A percentile compares a stretch with the other conserved stretches of the same genome.
Conservation (phyloP, 1,140 invertebrate genomes). For the Hylyphantes graminicola region DNA sequence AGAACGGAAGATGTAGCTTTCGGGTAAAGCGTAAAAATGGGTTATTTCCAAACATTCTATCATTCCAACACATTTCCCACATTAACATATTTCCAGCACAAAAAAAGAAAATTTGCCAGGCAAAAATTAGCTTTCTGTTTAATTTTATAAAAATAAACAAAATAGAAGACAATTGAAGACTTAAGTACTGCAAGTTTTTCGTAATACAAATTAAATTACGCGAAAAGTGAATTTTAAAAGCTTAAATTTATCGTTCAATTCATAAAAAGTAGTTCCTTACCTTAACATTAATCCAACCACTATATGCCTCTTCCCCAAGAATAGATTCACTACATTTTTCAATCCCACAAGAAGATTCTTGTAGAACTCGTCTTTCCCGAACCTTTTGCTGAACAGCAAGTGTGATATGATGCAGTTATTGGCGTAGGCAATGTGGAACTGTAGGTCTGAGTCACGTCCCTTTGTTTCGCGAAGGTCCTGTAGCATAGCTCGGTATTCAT, state of each 20-base stretch:
- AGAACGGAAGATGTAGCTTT: not conserved
- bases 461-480: not conserved
- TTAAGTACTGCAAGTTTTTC: not conserved
- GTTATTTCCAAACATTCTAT: not conserved
- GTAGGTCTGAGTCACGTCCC: not conserved
- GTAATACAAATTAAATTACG: too few species aligned
- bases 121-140: not conserved
- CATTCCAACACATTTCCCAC: not conserved
- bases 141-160: not conserved
- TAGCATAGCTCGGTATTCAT: not conserved
- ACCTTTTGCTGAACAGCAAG: not conserved
- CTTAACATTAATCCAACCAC: not conserved
- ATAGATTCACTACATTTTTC: not conserved
- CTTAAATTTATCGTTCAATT: not conserved
- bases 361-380: not conserved
- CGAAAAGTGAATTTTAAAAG: too few species aligned
- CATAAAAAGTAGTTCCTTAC: not conserved
- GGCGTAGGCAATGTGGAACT: not conserved
- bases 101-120: not conserved
- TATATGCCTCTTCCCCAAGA: not conserved
- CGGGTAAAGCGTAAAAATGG: not conserved
- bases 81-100: not conserved
- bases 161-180: too few species aligned
- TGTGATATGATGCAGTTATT: conserved; percentile 1
- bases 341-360: not conserved